A percentile compares a stretch with the other conserved stretches of the same genome.
These are phyloP conservation scores for Bombus impatiens DNA, from an alignment of 1,140 invertebrate genomes.

Conservation along the genomic window DNA sequence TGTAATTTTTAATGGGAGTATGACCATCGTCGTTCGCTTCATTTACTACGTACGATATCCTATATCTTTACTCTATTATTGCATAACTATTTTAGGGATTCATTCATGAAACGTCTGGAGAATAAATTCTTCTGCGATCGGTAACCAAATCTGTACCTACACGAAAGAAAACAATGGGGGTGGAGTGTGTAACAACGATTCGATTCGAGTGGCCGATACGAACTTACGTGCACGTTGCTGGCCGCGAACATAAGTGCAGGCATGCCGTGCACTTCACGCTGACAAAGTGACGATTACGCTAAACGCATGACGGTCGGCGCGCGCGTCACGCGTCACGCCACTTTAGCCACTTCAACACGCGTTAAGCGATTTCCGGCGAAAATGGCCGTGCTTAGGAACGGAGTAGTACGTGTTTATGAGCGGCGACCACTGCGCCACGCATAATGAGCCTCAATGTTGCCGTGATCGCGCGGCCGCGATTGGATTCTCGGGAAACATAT, in stretches of 20 bases:
- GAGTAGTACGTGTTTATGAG: slow-evolving; percentile 60
- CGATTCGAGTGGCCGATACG: slow-evolving; percentile 59
- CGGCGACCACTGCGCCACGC: slow-evolving; percentile 25
- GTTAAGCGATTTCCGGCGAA: slow-evolving; percentile 81
- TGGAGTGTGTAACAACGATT: slow-evolving; percentile 47
- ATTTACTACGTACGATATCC: no score
- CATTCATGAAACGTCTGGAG: rapidly evolving
- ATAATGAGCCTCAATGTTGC: slow-evolving; percentile 43
- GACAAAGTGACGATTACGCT: slow-evolving; percentile 80
- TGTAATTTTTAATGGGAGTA: rapidly evolving
- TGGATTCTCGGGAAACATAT: slow-evolving; percentile 47
- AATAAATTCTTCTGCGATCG: background rate
- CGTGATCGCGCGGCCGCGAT: slow-evolving; percentile 44
- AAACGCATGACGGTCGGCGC: slow-evolving; percentile 78
- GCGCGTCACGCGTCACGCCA: slow-evolving; percentile 81
- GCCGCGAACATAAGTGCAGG: slow-evolving; percentile 74
- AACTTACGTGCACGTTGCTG: slow-evolving; percentile 59
- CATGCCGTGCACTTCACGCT: slow-evolving; percentile 78
- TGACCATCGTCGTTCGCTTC: rapidly evolving
- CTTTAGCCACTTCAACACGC: slow-evolving; percentile 80
- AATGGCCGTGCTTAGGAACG: slow-evolving; percentile 68
- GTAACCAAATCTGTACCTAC: background rate
- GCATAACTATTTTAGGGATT: background rate
- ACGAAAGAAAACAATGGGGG: background rate
- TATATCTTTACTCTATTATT: no score